Percentiles rank a stretch among this genome's conserved stretches.
These are phyloP conservation scores for Turritopsis rubra DNA, from an alignment of 30 jellyfish, hydroid and myxozoan species.

Conservation along the genomic window DNA sequence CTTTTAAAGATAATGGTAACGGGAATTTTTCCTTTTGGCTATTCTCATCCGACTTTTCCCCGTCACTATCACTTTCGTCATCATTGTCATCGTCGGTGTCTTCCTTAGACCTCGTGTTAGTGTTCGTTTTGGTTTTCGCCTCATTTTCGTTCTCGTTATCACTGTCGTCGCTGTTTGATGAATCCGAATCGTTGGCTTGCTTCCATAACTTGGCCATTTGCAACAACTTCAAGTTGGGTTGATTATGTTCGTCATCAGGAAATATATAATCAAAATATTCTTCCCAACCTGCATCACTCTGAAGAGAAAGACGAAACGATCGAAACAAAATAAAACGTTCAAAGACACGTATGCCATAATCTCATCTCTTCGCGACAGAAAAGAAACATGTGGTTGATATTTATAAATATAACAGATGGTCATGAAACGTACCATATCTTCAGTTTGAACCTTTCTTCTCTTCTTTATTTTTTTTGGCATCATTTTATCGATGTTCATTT, in stretches of 20 bases:
- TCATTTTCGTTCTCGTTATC: conserved; percentile 1
- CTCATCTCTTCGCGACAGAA: too few relatives aligned
- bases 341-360: too few relatives aligned
- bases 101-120: background rate
- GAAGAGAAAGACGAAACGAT: background rate
- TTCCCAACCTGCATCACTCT: conserved; percentile 99
- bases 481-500: conserved; percentile 45
- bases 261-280: conserved; percentile 94
- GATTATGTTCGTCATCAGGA: conserved; percentile 91
- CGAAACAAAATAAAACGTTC: background rate
- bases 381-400: background rate
- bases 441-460: conserved; percentile 89
- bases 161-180: conserved; percentile 15
- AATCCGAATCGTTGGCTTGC: conserved; percentile 37
- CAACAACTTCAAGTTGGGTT: conserved; percentile 86
- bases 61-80: conserved; percentile 1
- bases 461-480: conserved; percentile 87
- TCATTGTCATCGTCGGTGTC: conserved; percentile 17
- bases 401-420: background rate
- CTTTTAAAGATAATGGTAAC: conserved; percentile 13
- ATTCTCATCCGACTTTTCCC: background rate
- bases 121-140: background rate
- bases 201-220: conserved; percentile 99
- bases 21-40: conserved; percentile 4
- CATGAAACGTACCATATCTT: conserved; percentile 70